Conservation (phyloP, 2,113 vertebrate genomes). For the Rhabdomys dilectus region DNA sequence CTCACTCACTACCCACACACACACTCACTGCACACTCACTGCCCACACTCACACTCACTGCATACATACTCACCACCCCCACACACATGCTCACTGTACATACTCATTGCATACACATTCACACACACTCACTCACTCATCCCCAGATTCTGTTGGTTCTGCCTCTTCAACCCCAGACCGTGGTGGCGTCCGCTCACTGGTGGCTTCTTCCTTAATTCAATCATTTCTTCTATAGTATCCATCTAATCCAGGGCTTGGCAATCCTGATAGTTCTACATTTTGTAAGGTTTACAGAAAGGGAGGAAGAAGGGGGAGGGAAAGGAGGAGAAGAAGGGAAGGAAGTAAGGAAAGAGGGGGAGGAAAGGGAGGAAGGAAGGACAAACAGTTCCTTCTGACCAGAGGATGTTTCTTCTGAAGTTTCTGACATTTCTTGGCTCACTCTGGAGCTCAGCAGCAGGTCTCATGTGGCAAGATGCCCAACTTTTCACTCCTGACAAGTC, state of each 20-base stretch:
- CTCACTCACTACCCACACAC: no score
- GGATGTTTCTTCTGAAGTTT: background rate
- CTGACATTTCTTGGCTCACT: background rate
- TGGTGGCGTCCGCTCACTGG: background rate
- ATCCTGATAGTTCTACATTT: background rate
- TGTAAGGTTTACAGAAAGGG: background rate
- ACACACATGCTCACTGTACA: no score
- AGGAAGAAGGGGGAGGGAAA: no score
- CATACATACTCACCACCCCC: no score
- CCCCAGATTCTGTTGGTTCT: background rate
- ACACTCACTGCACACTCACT: no score
- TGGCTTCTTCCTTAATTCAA: background rate
- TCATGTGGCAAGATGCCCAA: background rate
- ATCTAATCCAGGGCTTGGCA: background rate
- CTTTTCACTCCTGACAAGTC: background rate
- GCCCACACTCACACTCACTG: no score
- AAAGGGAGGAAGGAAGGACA: background rate
- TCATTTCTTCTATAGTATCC: background rate
- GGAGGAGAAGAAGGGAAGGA: accelerated
- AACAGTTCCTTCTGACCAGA: background rate
- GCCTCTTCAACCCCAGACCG: no score
- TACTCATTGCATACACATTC: no score
- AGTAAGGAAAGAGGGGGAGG: accelerated
- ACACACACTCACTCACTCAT: accelerated
- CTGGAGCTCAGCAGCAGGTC: background rate